Percentiles rank a stretch among this genome's conserved stretches.
These are phyloP conservation scores for Napeogenes inachia DNA, from an alignment of 2,888 invertebrate species.

Conservation along the genomic window DNA sequence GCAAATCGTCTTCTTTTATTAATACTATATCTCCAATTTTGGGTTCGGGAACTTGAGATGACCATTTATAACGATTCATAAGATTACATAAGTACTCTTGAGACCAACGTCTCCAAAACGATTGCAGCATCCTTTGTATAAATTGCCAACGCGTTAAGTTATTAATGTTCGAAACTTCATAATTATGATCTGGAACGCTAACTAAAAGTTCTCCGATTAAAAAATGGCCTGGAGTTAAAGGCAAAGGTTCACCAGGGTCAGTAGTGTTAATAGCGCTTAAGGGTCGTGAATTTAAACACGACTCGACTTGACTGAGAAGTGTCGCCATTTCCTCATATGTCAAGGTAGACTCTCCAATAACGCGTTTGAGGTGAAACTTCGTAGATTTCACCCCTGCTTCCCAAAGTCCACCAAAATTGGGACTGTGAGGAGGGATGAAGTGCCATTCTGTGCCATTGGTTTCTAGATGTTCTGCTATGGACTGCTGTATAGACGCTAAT, in stretches of 20 bases:
- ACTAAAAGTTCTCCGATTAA: constrained; percentile 26
- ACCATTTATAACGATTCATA: constrained; percentile 26
- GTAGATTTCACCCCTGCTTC: too few relatives aligned
- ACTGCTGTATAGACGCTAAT: constrained; percentile 8
- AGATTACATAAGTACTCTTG: constrained; percentile 20
- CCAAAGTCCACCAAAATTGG: too few relatives aligned
- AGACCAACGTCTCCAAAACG: constrained; percentile 25
- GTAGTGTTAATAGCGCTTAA: constrained; percentile 8
- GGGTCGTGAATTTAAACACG: constrained; percentile 33
- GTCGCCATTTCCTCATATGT: constrained; percentile 17
- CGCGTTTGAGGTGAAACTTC: too few relatives aligned
- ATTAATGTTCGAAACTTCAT: too few relatives aligned
- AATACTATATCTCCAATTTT: constrained; percentile 23
- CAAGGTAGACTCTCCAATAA: too few relatives aligned
- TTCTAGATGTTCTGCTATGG: constrained; percentile 11
- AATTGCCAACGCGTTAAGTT: too few relatives aligned
- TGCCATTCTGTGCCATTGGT: constrained; percentile 24
- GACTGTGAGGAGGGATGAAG: constrained; percentile 27
- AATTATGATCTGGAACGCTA: constrained; percentile 15
- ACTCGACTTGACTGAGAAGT: constrained; percentile 29
- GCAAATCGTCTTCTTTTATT: constrained; percentile 11
- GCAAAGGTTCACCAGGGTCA: constrained; percentile 16
- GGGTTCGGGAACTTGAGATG: constrained; percentile 18
- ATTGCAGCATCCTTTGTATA: too few relatives aligned
- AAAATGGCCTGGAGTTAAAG: constrained; percentile 30